phyloP scores from a whole-genome alignment of 2,113 vertebrate genomes.

The Psephotus haematonotus region DNA sequence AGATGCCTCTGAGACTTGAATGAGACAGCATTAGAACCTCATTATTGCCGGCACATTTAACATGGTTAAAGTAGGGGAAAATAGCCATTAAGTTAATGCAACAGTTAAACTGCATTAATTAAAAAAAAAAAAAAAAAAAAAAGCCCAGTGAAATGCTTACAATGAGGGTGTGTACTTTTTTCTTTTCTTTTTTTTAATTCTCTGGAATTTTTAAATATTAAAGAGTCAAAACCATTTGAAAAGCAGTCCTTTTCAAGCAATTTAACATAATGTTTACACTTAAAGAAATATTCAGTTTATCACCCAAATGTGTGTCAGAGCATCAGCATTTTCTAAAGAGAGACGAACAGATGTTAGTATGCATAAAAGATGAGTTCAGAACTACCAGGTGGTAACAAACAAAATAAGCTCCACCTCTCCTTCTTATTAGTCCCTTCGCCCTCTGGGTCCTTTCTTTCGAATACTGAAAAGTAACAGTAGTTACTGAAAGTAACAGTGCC shows the following conservation, averaged over 20 bases:
- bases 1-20: constrained; percentile 81
- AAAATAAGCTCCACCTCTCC: background rate
- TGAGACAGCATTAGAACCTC: constrained; percentile 81
- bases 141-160: constrained; percentile 62
- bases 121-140: constrained; percentile 70
- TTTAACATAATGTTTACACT: background rate
- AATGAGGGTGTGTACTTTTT: background rate
- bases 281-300: background rate
- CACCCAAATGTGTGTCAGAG: background rate
- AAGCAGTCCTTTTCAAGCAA: background rate
- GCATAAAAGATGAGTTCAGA: constrained; percentile 10
- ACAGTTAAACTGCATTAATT: constrained; percentile 84
- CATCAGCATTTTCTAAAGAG: background rate
- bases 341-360: constrained; percentile 31
- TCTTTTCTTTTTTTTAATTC: background rate
- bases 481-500: background rate
- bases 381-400: background rate
- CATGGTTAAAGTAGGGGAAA: constrained; percentile 82
- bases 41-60: constrained; percentile 84
- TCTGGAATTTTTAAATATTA: background rate
- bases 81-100: constrained; percentile 85
- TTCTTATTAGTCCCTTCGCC: background rate
- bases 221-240: constrained; percentile 8
- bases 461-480: background rate
- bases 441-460: background rate